Evolutionary conservation across 2,888 invertebrate genomes (phyloP).

Genomic region (Zele albiditarsus): DNA sequence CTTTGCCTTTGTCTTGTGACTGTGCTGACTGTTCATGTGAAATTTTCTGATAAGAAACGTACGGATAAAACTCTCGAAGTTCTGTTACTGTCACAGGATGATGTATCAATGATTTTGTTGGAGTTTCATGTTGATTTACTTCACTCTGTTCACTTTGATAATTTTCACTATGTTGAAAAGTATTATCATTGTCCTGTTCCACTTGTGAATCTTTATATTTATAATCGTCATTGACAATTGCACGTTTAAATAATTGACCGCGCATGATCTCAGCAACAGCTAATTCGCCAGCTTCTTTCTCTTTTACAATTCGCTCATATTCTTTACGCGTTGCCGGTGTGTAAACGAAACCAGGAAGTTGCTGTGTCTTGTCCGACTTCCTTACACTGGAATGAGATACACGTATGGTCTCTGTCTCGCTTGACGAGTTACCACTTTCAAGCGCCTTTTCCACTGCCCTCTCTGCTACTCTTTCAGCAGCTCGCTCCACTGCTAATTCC

Average conservation of each 20-base stretch:
- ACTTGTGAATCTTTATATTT: background rate
- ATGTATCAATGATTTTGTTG: background rate
- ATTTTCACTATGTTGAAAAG: background rate
- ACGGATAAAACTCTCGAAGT: background rate
- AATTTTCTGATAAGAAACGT: background rate
- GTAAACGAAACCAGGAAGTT: slow-evolving; percentile 49
- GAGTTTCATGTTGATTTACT: slow-evolving; percentile 1
- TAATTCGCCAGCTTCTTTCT: slow-evolving; percentile 49
- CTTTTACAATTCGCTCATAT: slow-evolving; percentile 46
- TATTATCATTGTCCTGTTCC: background rate
- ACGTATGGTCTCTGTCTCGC: slow-evolving; percentile 62
- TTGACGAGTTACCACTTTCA: slow-evolving; percentile 64
- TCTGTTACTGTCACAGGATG: slow-evolving; percentile 15
- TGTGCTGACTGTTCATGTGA: background rate
- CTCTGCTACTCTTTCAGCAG: slow-evolving; percentile 68
- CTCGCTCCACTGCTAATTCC: slow-evolving; percentile 67
- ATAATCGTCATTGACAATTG: slow-evolving; percentile 25
- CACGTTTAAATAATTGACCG: slow-evolving; percentile 27
- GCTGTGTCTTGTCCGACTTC: slow-evolving; percentile 52
- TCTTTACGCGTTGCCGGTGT: slow-evolving; percentile 48
- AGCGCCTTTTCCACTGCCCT: slow-evolving; percentile 67
- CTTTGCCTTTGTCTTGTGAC: background rate
- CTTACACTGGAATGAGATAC: slow-evolving; percentile 63
- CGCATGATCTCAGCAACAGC: slow-evolving; percentile 46
- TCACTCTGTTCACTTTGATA: background rate